Evolutionary conservation across 2,113 vertebrate genomes (phyloP).

Genomic region (Natator depressus): DNA sequence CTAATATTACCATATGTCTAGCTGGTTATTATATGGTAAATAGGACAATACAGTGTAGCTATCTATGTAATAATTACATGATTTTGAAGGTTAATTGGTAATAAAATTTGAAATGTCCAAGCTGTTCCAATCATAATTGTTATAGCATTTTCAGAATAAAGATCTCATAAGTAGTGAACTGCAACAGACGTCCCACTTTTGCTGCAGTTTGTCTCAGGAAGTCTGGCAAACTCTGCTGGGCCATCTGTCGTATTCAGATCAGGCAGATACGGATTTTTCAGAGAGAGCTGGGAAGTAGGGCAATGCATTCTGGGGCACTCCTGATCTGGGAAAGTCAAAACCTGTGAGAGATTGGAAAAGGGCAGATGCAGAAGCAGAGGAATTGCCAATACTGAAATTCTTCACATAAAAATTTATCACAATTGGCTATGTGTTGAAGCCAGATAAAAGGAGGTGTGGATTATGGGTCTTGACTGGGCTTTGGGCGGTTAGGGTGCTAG

Average conservation of each 20-base stretch:
- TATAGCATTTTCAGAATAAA: slow-evolving; percentile 68
- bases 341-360: slow-evolving; percentile 8
- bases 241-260: slow-evolving; percentile 53
- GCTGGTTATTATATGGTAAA: not conserved
- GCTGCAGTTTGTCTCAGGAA: slow-evolving; percentile 57
- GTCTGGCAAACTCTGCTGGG: slow-evolving; percentile 60
- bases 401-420: not conserved
- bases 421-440: not conserved
- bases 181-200: slow-evolving; percentile 53
- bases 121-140: slow-evolving; percentile 57
- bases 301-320: slow-evolving; percentile 40
- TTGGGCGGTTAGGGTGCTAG: not conserved
- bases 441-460: not conserved
- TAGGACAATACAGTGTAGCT: not conserved
- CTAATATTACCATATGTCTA: not conserved
- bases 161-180: slow-evolving; percentile 64
- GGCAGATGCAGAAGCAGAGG: slow-evolving; percentile 1
- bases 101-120: slow-evolving; percentile 69
- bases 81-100: slow-evolving; percentile 72
- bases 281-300: not conserved
- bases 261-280: slow-evolving; percentile 39
- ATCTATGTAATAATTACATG: slow-evolving; percentile 48
- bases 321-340: slow-evolving; percentile 8
- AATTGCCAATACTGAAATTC: not conserved
- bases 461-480: not conserved